Base-by-base conservation (phyloP, 1,140 invertebrate genomes). In the Oscheius sp. region DNA sequence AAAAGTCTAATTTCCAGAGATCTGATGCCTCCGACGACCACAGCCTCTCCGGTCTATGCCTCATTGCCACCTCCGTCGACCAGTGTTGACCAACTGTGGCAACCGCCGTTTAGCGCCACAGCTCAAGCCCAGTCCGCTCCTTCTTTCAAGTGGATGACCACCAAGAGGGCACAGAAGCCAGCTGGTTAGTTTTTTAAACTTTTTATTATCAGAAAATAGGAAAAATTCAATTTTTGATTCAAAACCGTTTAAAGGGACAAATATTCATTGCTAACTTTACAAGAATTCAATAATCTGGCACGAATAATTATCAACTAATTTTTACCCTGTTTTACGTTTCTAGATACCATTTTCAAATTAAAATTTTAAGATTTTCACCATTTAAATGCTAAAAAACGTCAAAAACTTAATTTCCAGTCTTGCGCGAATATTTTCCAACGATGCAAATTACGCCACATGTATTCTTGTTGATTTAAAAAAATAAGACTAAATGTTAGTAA, bases 141-240 rank as follows among this genome's bases (percentile, higher is more conserved):
- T 13, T 73, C 42, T 26, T 76, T 55, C 52, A 76, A 76, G 42
- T 76, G 75, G 75, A 75, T 76, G 75, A 71, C 75, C 29, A 73
- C 66, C 2, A 73, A 74, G 61, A 61, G 75, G 45, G 46, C 75
- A 34, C 65, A 68, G 26, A 67, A 62, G 64, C 72, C 72, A 18
- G 55, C 65, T 32, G 72, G 72, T 74, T 26, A 49, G 64, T 15
- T 18, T 67, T 42, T 63, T 35, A 23, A n/a, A 26, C 3, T 2
- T 29, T 62, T 62, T 62, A 31, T 62, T 20, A 18, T 45, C 23
- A 18, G 65, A 67, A 0, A 52, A 36, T 20, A 35, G 68, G 55
- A 68, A 28, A 38, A 36, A 20, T 66, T 34, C 59, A n/a, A 29
- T 20, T n/a, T n/a, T n/a, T n/a, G n/a, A n/a, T n/a, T n/a, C n/a